phyloP scores from a whole-genome alignment of 2,888 invertebrate species.

The Seladonia tumulorum region DNA sequence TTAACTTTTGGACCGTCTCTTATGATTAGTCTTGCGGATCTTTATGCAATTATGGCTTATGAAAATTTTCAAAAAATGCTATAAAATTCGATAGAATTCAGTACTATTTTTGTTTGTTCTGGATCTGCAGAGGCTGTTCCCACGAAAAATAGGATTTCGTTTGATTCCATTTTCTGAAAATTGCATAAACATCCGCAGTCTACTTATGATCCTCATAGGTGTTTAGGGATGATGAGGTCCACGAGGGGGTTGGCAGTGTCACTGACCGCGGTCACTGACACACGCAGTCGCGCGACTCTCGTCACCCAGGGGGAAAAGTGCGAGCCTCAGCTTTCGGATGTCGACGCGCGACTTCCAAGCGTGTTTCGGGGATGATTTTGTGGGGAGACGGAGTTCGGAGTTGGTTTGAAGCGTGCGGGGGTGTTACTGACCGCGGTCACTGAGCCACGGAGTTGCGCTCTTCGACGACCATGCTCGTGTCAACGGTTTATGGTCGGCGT shows the following conservation, averaged over 20 bases:
- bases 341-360: not conserved
- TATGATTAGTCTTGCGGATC: not conserved
- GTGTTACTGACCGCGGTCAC: slow-evolving; percentile 29
- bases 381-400: slow-evolving; percentile 6
- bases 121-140: too few relatives aligned
- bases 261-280: not conserved
- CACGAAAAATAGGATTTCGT: too few relatives aligned
- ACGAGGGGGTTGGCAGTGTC: not conserved
- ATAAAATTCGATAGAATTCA: too few relatives aligned
- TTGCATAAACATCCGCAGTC: too few relatives aligned
- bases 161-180: too few relatives aligned
- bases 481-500: not conserved
- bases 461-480: not conserved
- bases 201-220: not conserved
- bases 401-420: not conserved
- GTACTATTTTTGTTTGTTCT: too few relatives aligned
- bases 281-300: not conserved
- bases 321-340: not conserved
- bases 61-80: too few relatives aligned
- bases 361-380: not conserved
- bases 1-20: not conserved
- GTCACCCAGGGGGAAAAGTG: not conserved
- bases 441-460: slow-evolving; percentile 16
- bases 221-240: not conserved
- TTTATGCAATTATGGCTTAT: too few relatives aligned